These are phyloP conservation scores for Stenichneumon culpator DNA, from an alignment of 2,888 invertebrate species.

Conservation along the genomic window DNA sequence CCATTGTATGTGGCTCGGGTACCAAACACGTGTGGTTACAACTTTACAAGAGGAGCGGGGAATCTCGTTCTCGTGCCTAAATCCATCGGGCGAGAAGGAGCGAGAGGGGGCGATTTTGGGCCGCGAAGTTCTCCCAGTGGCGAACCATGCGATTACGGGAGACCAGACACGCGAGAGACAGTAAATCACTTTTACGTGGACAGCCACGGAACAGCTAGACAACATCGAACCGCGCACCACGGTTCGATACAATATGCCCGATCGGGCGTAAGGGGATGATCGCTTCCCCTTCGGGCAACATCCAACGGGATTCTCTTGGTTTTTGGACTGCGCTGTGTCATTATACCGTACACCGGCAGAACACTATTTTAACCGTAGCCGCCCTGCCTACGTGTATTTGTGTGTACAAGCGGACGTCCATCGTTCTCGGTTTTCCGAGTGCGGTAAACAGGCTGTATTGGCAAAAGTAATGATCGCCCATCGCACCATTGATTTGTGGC, in stretches of 20 bases:
- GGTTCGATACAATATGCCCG: conserved; percentile 75
- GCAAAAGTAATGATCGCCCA: conserved; percentile 83
- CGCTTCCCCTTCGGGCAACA: conserved; percentile 71
- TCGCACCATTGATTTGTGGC: conserved; percentile 83
- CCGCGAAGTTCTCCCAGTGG: conserved; percentile 16
- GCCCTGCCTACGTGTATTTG: conserved; percentile 21
- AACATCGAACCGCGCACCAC: conserved; percentile 43
- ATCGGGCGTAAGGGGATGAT: conserved; percentile 81
- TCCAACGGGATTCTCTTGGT: conserved; percentile 52
- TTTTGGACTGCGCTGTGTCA: conserved; percentile 32
- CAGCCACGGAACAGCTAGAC: conserved; percentile 29
- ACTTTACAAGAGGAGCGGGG: conserved; percentile 52
- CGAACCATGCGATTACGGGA: conserved; percentile 39
- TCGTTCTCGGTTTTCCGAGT: conserved; percentile 69
- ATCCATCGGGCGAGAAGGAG: conserved; percentile 49
- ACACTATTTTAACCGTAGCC: conserved; percentile 42
- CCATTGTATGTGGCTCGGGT: conserved; percentile 59
- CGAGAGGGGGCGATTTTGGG: neutral
- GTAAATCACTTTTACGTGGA: conserved; percentile 72
- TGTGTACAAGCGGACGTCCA: conserved; percentile 53
- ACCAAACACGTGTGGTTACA: conserved; percentile 64
- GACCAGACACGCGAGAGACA: conserved; percentile 53
- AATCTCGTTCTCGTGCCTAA: conserved; percentile 56
- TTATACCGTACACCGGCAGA: conserved; percentile 15
- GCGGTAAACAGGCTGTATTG: conserved; percentile 83